These are phyloP conservation scores for Diploscapter pachys DNA, from an alignment of 1,140 invertebrate species.

Conservation along the genomic window DNA sequence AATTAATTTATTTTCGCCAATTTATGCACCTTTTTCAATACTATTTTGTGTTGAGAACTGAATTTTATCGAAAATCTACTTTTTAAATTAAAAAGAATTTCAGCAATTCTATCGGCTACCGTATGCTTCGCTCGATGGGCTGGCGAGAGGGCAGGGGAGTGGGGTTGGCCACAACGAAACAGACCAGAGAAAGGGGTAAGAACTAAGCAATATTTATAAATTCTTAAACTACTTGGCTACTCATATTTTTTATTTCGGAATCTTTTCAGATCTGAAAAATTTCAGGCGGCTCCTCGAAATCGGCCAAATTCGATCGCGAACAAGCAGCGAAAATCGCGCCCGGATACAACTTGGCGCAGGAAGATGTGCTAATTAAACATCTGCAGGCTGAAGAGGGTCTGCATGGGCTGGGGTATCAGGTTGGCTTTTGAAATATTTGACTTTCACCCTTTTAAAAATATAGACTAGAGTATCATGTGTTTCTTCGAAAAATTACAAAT, in stretches of 20 bases:
- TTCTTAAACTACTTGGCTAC: not conserved
- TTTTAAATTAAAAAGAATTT: constrained; percentile 27
- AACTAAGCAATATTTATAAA: not conserved
- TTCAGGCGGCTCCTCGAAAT: constrained; percentile 62
- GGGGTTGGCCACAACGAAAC: constrained; percentile 58
- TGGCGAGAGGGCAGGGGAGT: constrained; percentile 83
- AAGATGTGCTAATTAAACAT: constrained; percentile 73
- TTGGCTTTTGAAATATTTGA: constrained; percentile 53
- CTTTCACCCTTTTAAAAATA: no score
- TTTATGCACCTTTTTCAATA: constrained; percentile 1
- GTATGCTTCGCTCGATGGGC: constrained; percentile 78
- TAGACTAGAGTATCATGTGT: no score
- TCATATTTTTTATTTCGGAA: not conserved
- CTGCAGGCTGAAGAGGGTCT: constrained; percentile 71
- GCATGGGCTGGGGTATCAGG: constrained; percentile 78
- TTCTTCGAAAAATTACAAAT: no score
- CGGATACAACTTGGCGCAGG: constrained; percentile 73
- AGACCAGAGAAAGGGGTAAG: constrained; percentile 19
- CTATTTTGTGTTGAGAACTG: not conserved
- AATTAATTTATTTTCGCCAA: constrained; percentile 50
- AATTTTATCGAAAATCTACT: not conserved
- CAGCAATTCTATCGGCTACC: constrained; percentile 80
- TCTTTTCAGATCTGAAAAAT: not conserved
- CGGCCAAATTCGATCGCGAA: constrained; percentile 53
- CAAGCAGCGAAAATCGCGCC: constrained; percentile 63